Base-by-base conservation (phyloP, 37 sponge, comb jelly and placozoan species). In the Cliona cf. orientalis region DNA sequence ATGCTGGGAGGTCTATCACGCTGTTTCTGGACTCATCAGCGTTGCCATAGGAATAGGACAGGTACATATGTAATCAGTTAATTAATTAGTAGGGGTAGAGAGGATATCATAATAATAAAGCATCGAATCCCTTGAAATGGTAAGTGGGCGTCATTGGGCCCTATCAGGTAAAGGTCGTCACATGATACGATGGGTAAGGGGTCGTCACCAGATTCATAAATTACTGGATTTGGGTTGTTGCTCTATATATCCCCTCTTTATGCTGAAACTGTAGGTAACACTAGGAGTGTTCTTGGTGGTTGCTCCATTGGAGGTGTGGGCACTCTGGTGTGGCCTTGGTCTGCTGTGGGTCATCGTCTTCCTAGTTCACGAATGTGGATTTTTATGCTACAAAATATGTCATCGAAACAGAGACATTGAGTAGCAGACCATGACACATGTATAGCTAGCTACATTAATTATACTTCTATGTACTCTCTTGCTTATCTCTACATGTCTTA, bases 1-100 rank as follows among this genome's bases (percentile, higher is more conserved):
- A 14, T 90, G 84, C 68, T 90, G 90, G 90, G 80, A 80, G 59
- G 29, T 74, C 35, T 90, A 80, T 57, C 90, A 90, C 46, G 77
- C 41, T 23, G 25, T 68, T 21, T 55, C 69, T n/a, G 90, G 90
- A 3, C 34, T 84, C 53, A 29, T 90, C 37, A 57, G 71, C 5
- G 58, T 90, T 1, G 64, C 73, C 21, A 21, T 84, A 3, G 90
- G 90, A 1, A 70, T 90, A 25, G 79, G 61, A 5, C 73, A 86
- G 79, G 86, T 86, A 59, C 28, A n/a, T n/a, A n/a, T n/a, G n/a
- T n/a, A n/a, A n/a, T n/a, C n/a, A n/a, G n/a, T n/a, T n/a, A n/a
- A n/a, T n/a, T n/a, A n/a, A n/a, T n/a, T n/a, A n/a, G n/a, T n/a
- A n/a, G n/a, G n/a, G n/a, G n/a, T n/a, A n/a, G n/a, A n/a, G n/a